Conservation (phyloP, 2,113 vertebrate species). For the Ciconia stormi region DNA sequence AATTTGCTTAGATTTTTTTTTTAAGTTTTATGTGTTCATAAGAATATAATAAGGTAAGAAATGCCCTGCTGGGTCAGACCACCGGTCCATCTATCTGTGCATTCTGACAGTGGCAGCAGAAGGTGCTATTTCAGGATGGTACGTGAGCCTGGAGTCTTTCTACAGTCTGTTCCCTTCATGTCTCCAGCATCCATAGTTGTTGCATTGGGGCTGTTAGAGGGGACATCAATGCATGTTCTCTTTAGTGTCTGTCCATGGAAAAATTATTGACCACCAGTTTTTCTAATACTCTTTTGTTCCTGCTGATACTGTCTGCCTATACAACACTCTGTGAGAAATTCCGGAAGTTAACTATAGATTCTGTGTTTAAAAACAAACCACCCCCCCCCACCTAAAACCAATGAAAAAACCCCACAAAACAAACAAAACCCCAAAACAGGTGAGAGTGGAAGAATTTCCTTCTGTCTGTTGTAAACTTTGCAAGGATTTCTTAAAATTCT, state of each 20-base stretch:
- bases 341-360: background rate
- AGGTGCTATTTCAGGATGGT: background rate
- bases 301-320: background rate
- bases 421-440: accelerated
- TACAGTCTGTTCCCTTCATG: background rate
- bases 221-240: background rate
- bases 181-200: background rate
- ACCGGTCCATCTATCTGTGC: background rate
- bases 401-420: accelerated
- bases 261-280: background rate
- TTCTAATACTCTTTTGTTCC: background rate
- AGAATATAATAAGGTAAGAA: background rate
- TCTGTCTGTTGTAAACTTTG: background rate
- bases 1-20: background rate
- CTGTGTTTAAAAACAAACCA: background rate
- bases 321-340: background rate
- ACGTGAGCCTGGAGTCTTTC: background rate
- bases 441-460: background rate
- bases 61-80: background rate
- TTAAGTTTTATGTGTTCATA: background rate
- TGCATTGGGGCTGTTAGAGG: background rate
- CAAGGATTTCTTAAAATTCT: background rate
- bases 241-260: background rate
- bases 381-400: accelerated
- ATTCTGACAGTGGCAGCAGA: background rate